phyloP scores from a whole-genome alignment of 1,140 invertebrate species.

The Oreohelix idahoensis region DNA sequence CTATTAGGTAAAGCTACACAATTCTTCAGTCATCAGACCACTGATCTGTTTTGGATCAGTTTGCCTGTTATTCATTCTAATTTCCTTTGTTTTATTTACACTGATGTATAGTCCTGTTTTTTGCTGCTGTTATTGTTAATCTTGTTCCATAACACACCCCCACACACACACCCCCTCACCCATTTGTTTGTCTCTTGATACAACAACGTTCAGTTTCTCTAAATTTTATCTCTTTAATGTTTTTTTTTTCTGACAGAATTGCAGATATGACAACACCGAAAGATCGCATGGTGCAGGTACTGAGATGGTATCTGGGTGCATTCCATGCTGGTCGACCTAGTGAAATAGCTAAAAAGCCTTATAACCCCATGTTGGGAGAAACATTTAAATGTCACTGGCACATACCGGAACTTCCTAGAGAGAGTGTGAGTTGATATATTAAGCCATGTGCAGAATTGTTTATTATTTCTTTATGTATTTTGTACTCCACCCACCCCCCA shows the following conservation, averaged over 20 bases:
- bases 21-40: too few species aligned
- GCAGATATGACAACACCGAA: constrained; percentile 85
- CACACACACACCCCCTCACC: too few species aligned
- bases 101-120: neutral
- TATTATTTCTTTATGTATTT: too few species aligned
- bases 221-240: too few species aligned
- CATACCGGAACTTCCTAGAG: constrained; percentile 54
- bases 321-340: constrained; percentile 93
- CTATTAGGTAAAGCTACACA: too few species aligned
- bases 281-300: constrained; percentile 93
- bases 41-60: too few species aligned
- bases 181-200: too few species aligned
- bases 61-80: too few species aligned
- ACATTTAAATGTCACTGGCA: constrained; percentile 72
- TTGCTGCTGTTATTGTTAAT: neutral
- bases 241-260: constrained; percentile 79
- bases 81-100: too few species aligned
- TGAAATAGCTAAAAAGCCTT: constrained; percentile 79
- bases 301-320: constrained; percentile 75
- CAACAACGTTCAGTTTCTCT: too few species aligned
- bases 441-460: too few species aligned
- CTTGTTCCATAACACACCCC: neutral
- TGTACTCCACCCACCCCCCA: too few species aligned
- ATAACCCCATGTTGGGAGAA: constrained; percentile 74
- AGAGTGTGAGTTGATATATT: constrained; percentile 51